Conservation (phyloP, 2,113 vertebrate species). For the Solea senegalensis region DNA sequence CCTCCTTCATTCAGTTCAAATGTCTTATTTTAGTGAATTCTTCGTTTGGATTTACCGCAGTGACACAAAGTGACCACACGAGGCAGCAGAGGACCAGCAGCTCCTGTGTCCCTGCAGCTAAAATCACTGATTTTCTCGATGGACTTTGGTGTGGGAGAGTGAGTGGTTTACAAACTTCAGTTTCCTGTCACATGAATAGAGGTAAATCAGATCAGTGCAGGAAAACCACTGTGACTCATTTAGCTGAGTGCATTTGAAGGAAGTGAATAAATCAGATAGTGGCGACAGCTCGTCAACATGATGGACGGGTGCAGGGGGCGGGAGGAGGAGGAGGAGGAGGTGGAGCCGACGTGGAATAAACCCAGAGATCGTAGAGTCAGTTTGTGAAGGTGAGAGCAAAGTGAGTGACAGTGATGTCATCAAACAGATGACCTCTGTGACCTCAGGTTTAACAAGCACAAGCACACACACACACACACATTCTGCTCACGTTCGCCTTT, state of each 20-base stretch:
- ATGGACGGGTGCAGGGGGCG: background rate
- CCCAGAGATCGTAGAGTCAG: background rate
- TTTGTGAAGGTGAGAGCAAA: background rate
- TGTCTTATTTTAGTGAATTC: too few relatives aligned
- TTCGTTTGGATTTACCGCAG: too few relatives aligned
- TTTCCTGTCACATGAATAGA: background rate
- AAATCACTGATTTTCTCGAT: too few relatives aligned
- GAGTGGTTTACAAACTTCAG: too few relatives aligned
- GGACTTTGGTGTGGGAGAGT: too few relatives aligned
- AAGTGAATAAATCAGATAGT: background rate
- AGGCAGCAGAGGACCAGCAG: too few relatives aligned
- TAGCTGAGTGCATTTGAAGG: background rate
- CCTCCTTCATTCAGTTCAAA: too few relatives aligned
- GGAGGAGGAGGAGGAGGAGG: background rate
- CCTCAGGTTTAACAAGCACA: constrained; percentile 15
- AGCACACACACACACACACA: constrained; percentile 1
- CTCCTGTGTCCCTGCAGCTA: too few relatives aligned
- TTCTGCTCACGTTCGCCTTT: constrained; percentile 48
- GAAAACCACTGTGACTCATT: background rate
- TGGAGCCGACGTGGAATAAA: background rate
- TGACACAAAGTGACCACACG: too few relatives aligned
- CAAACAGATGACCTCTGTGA: constrained; percentile 27
- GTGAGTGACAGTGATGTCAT: background rate
- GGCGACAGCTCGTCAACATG: background rate
- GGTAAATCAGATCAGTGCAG: background rate